phyloP scores from a whole-genome alignment of 2,888 invertebrate genomes.

The Latrodectus hesperus region DNA sequence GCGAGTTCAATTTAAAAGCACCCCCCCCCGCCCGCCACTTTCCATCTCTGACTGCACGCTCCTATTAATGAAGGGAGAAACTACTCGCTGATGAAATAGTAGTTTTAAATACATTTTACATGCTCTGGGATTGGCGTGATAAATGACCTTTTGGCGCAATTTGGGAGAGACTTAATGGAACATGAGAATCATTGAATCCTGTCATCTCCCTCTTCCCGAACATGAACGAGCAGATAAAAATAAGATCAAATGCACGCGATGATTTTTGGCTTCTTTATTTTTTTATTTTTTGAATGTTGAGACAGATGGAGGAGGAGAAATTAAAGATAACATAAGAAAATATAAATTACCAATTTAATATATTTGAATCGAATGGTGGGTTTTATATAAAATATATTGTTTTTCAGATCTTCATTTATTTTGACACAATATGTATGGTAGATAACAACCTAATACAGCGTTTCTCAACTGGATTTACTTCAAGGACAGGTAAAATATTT shows the following conservation, averaged over 20 bases:
- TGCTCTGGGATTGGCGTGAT: slow-evolving; percentile 65
- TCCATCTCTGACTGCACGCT: slow-evolving; percentile 53
- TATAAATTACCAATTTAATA: too few species aligned
- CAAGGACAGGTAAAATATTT: too few species aligned
- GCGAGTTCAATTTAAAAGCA: slow-evolving; percentile 38
- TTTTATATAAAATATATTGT: too few species aligned
- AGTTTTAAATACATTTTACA: slow-evolving; percentile 65
- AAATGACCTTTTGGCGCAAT: slow-evolving; percentile 65
- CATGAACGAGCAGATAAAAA: slow-evolving; percentile 1
- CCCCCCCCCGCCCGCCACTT: slow-evolving; percentile 19
- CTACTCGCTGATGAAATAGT: slow-evolving; percentile 54
- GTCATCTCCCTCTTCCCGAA: slow-evolving; percentile 34
- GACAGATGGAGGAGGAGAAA: too few species aligned
- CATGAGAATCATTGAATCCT: slow-evolving; percentile 62
- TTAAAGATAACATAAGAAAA: too few species aligned
- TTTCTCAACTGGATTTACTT: too few species aligned
- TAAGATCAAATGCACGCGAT: slow-evolving; percentile 36
- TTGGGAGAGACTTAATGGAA: slow-evolving; percentile 64
- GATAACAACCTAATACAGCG: too few species aligned
- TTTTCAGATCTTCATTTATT: too few species aligned
- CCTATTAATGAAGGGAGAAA: slow-evolving; percentile 56
- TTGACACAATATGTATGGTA: too few species aligned
- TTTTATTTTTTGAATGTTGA: background rate
- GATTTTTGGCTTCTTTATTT: slow-evolving; percentile 28
- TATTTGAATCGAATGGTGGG: too few species aligned